Evolutionary conservation across 2,113 vertebrate species (phyloP).

Genomic region (Phyllostomus hastatus): DNA sequence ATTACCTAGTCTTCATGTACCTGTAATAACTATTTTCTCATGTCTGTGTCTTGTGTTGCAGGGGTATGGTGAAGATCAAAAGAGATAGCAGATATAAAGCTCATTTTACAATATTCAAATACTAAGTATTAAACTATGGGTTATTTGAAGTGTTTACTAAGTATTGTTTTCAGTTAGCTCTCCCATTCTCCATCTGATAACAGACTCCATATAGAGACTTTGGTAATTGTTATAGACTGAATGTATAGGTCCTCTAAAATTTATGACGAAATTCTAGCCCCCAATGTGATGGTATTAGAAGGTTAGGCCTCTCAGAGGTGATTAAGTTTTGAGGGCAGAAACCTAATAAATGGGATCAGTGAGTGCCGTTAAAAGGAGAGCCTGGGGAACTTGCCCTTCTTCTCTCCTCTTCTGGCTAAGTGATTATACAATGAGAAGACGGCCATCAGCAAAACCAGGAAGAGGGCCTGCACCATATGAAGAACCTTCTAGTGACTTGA

Average conservation of each 20-base stretch:
- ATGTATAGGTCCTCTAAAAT: neutral
- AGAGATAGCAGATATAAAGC: neutral
- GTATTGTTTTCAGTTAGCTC: neutral
- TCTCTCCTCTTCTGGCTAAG: neutral
- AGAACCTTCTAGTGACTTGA: neutral
- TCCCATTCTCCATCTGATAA: neutral
- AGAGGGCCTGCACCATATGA: neutral
- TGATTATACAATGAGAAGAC: neutral
- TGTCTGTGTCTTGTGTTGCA: neutral
- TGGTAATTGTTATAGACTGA: neutral
- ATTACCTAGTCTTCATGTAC: neutral
- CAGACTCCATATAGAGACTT: neutral
- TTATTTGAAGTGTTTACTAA: neutral
- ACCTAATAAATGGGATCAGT: neutral
- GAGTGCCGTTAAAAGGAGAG: neutral
- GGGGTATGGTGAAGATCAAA: neutral
- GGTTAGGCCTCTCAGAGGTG: neutral
- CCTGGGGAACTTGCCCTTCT: neutral
- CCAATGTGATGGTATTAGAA: neutral
- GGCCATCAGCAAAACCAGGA: neutral
- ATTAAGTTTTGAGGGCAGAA: neutral
- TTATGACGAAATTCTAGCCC: neutral
- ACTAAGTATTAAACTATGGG: neutral
- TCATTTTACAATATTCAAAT: neutral
- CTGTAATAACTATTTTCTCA: neutral